Base-by-base conservation (phyloP, 1,140 invertebrate species). In the Drosophila truncata region DNA sequence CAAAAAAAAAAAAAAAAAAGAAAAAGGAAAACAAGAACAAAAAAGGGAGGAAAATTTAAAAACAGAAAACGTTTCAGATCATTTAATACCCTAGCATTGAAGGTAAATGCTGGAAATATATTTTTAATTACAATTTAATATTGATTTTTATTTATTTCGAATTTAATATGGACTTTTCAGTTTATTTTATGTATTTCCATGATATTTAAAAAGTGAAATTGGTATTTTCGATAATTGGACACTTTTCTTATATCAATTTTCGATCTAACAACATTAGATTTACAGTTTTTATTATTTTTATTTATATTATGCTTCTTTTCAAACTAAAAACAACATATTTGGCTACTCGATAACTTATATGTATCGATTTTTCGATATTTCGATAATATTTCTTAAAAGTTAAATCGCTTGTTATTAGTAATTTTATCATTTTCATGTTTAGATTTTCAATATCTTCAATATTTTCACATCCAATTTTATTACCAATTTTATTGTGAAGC, bases 101-200 rank as follows among this genome's bases (percentile, higher is more conserved):
- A 18, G 11, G 0, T n/a, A 31, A 16, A 18, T 31, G 13, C 11
- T 18, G 1, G 0, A 6, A 52, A 31, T 14, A 0, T 18, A 14
- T 20, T 14, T 5, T 4, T 2, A 14, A 8, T 20, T 33, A 0
- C 6, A 0, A 0, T 52, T 20, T 50, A 13, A 3, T 0, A 0
- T 49, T 31, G 3, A 29, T 29, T 1, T 50, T 18, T 18, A n/a
- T 6, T 0, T 3, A 29, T 29, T 13, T 29, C 0, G 1, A n/a
- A n/a, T n/a, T 27, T 27, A 27, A 27, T 27, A 27, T 27, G 4
- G 4, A 27, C n/a, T 27, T 27, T 27, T 27, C 4, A 37, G 13
- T 20, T 2, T 23, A 14, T 5, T 6, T 23, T 11, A 18, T 27
- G n/a, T 13, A 0, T 47, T 47, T 47, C n/a, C n/a, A n/a, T 18